These are phyloP conservation scores for Epinephelus moara DNA, from an alignment of 2,113 vertebrate species.

Conservation along the genomic window DNA sequence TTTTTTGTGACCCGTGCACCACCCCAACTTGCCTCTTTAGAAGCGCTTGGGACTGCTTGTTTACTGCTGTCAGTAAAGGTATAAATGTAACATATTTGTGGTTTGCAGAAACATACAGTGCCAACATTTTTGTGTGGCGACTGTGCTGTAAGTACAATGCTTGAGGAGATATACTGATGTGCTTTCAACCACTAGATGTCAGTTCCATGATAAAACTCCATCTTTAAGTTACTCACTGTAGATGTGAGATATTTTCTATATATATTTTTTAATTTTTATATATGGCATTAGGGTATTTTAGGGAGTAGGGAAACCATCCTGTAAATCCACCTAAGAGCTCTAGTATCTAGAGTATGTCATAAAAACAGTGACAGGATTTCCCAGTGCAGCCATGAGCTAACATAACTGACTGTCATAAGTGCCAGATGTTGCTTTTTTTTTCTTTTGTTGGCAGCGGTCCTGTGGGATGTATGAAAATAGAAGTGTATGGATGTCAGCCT, in stretches of 20 bases:
- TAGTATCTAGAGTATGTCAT: slow-evolving; percentile 12
- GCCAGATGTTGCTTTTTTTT: slow-evolving; percentile 48
- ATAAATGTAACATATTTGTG: no score
- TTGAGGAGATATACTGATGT: no score
- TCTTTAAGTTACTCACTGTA: no score
- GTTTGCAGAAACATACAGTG: no score
- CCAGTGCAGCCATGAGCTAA: slow-evolving; percentile 47
- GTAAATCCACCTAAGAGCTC: not conserved
- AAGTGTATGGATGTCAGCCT: slow-evolving; percentile 3
- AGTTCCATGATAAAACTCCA: no score
- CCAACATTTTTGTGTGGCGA: no score
- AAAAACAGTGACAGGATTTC: slow-evolving; percentile 49
- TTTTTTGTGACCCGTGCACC: no score
- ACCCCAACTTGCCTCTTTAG: no score
- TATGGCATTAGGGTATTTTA: not conserved
- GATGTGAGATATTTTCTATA: not conserved
- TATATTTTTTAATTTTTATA: not conserved
- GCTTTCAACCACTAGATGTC: no score
- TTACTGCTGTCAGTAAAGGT: no score
- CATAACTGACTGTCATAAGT: slow-evolving; percentile 25
- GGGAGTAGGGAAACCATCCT: slow-evolving; percentile 2
- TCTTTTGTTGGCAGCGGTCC: not conserved
- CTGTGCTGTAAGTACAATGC: no score
- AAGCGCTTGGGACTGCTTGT: no score
- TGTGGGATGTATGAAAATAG: slow-evolving; percentile 54